Percentiles rank a stretch among this genome's conserved stretches.
These are phyloP conservation scores for Coregonus suidteri DNA, from an alignment of 2,797 vertebrate genomes.

Conservation along the genomic window DNA sequence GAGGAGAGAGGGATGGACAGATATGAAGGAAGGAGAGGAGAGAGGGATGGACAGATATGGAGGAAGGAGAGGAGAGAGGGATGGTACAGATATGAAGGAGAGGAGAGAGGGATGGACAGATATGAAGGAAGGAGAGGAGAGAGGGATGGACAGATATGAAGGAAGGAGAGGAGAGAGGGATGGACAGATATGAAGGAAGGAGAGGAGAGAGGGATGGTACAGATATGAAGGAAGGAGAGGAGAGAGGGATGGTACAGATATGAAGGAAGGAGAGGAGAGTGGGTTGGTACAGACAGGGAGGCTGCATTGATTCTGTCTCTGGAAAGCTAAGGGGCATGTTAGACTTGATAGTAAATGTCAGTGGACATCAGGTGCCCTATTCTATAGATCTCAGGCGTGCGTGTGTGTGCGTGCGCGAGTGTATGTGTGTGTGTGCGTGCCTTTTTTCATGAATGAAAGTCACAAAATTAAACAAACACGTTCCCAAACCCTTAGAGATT, in stretches of 20 bases:
- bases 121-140: slow-evolving; percentile 3
- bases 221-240: no score
- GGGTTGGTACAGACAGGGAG: not conserved
- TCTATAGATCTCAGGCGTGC: not conserved
- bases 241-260: no score
- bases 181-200: no score
- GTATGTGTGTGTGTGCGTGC: not conserved
- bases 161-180: not conserved
- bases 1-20: no score
- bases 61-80: no score
- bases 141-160: not conserved
- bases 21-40: no score
- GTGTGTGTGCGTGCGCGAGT: not conserved
- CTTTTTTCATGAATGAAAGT: no score
- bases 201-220: no score
- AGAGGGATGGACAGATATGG: no score
- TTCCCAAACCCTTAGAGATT: not conserved
- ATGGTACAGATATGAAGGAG: no score
- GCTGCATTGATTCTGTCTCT: slow-evolving; percentile 46
- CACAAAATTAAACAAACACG: not conserved
- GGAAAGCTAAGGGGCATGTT: slow-evolving; percentile 41
- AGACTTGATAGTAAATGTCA: slow-evolving; percentile 47
- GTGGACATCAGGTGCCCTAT: slow-evolving; percentile 26
- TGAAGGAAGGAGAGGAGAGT: no score
- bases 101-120: slow-evolving; percentile 16